phyloP scores from a whole-genome alignment of 2,113 vertebrate genomes.

The Channa maculata region DNA sequence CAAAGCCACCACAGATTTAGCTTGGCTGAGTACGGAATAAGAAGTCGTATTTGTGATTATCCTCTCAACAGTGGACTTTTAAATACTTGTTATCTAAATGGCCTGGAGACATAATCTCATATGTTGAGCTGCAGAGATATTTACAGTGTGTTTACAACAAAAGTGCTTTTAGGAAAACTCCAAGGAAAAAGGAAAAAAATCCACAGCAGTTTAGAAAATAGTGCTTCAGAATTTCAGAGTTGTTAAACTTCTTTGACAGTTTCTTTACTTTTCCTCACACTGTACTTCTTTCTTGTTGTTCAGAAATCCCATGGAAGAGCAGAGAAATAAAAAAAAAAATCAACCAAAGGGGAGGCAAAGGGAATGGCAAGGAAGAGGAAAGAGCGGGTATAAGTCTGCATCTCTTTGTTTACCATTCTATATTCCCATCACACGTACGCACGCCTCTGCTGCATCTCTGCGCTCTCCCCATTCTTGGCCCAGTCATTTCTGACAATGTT shows the following conservation, averaged over 20 bases:
- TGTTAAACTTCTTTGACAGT: conserved; percentile 82
- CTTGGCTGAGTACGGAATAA: background rate
- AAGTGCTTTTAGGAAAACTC: conserved; percentile 40
- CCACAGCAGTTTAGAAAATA: conserved; percentile 47
- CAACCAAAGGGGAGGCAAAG: conserved; percentile 46
- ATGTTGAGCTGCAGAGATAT: conserved; percentile 2
- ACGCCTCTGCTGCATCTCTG: conserved; percentile 75
- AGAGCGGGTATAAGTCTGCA: conserved; percentile 57
- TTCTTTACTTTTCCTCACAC: conserved; percentile 77
- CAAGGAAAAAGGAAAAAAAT: conserved; percentile 34
- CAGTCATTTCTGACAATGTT: conserved; percentile 98
- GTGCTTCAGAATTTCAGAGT: conserved; percentile 64
- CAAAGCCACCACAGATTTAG: conserved; percentile 46
- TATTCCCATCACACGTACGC: conserved; percentile 76
- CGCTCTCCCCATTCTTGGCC: conserved; percentile 84
- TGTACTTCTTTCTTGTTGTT: conserved; percentile 75
- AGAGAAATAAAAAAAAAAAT: conserved; percentile 4
- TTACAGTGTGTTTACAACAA: conserved; percentile 39
- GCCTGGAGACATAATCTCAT: conserved; percentile 41
- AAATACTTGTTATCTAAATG: conserved; percentile 44
- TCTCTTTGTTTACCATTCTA: conserved; percentile 82
- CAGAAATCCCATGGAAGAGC: conserved; percentile 73
- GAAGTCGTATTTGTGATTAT: conserved; percentile 38
- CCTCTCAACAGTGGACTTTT: conserved; percentile 22
- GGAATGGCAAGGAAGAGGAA: conserved; percentile 46